Evolutionary conservation across 2,888 invertebrate genomes (phyloP).

Genomic region (Mythimna vitellina): DNA sequence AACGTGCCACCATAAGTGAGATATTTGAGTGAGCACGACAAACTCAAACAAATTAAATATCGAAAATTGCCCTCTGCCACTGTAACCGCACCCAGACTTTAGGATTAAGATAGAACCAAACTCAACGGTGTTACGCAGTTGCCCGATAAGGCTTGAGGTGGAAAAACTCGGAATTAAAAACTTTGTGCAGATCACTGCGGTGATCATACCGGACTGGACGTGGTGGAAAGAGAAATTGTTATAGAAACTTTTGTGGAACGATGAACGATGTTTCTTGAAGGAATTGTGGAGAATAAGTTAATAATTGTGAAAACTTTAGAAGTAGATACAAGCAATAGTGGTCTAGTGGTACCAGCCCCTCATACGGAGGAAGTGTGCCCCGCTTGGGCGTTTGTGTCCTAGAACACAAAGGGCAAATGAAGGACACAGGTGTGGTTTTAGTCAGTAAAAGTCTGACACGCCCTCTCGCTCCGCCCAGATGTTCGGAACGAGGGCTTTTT

Average conservation of each 20-base stretch:
- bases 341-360: too few species aligned
- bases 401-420: too few species aligned
- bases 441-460: too few species aligned
- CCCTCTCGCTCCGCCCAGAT: too few species aligned
- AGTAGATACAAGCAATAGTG: too few species aligned
- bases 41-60: neutral
- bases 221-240: neutral
- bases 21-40: too few species aligned
- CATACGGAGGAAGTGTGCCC: too few species aligned
- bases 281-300: neutral
- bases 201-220: slow-evolving; percentile 2
- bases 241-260: slow-evolving; percentile 1
- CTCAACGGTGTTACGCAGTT: slow-evolving; percentile 65
- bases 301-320: neutral
- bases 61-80: slow-evolving; percentile 1
- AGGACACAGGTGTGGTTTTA: too few species aligned
- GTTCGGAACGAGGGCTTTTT: too few species aligned
- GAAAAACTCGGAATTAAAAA: slow-evolving; percentile 75
- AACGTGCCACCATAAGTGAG: too few species aligned
- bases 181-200: slow-evolving; percentile 61
- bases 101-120: slow-evolving; percentile 64
- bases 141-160: slow-evolving; percentile 70
- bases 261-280: neutral
- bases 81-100: slow-evolving; percentile 20
- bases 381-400: too few species aligned